phyloP scores from a whole-genome alignment of 2,113 vertebrate species.

The Lanius ludovicianus region DNA sequence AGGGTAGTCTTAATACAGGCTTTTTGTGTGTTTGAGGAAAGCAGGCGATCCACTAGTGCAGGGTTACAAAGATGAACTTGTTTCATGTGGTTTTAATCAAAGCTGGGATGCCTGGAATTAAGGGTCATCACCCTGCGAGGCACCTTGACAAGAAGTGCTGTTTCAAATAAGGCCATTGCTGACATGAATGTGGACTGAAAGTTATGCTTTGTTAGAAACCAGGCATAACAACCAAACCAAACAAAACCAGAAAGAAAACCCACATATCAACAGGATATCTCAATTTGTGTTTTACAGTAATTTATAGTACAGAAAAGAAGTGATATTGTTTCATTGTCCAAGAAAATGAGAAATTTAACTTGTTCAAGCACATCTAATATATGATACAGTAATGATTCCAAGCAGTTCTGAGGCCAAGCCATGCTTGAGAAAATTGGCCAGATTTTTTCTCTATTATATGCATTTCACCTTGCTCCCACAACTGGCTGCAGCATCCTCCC shows the following conservation, averaged over 20 bases:
- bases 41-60: background rate
- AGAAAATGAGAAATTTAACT: background rate
- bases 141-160: constrained; percentile 53
- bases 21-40: background rate
- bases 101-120: constrained; percentile 37
- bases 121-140: constrained; percentile 22
- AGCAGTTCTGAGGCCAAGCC: constrained; percentile 13
- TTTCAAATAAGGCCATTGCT: constrained; percentile 51
- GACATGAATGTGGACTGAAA: constrained; percentile 46
- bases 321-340: background rate
- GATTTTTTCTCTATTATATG: background rate
- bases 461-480: background rate
- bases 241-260: constrained; percentile 25
- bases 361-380: constrained; percentile 37
- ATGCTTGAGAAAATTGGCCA: background rate
- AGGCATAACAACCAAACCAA: constrained; percentile 54
- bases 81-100: constrained; percentile 67
- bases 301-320: background rate
- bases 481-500: background rate
- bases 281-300: constrained; percentile 18
- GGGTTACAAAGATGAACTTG: constrained; percentile 9
- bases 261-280: constrained; percentile 30
- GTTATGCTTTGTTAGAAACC: constrained; percentile 24
- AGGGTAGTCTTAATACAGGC: background rate
- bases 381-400: background rate